Conservation (phyloP, 2,797 vertebrate genomes). For the Silurus aristotelis region DNA sequence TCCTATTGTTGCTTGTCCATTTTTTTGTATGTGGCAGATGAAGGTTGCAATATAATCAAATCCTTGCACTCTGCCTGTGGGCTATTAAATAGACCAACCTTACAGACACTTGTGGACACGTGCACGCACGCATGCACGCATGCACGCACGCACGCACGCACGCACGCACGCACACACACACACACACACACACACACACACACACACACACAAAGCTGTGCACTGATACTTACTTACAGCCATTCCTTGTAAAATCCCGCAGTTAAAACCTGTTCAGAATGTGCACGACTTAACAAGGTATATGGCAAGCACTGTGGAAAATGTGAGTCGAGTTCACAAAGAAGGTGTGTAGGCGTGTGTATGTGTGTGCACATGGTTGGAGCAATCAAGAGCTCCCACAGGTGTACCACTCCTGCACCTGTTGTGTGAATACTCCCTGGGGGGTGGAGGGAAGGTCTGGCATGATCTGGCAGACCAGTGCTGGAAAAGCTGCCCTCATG, state of each 20-base stretch:
- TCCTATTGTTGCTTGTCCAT: conserved; percentile 67
- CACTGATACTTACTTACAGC: conserved; percentile 58
- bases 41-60: conserved; percentile 75
- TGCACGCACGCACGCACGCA: conserved; percentile 31
- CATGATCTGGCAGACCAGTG: conserved; percentile 38
- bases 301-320: conserved; percentile 77
- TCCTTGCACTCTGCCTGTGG: conserved; percentile 69
- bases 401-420: conserved; percentile 77
- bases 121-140: not conserved
- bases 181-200: conserved; percentile 26
- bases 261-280: conserved; percentile 68
- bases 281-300: conserved; percentile 67
- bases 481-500: conserved; percentile 51
- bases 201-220: conserved; percentile 26
- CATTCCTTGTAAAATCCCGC: conserved; percentile 67
- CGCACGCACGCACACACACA: not conserved
- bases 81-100: conserved; percentile 71
- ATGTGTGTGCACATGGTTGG: conserved; percentile 38
- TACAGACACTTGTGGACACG: conserved; percentile 26
- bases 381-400: conserved; percentile 74
- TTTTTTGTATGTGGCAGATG: conserved; percentile 68
- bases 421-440: conserved; percentile 77
- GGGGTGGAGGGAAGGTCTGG: conserved; percentile 55
- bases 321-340: conserved; percentile 73
- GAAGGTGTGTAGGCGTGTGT: conserved; percentile 60